Evolutionary conservation across 2,113 vertebrate species (phyloP), one percentile per base, ranked within the genome.

Genomic region (Orthochromis indermauri): DNA sequence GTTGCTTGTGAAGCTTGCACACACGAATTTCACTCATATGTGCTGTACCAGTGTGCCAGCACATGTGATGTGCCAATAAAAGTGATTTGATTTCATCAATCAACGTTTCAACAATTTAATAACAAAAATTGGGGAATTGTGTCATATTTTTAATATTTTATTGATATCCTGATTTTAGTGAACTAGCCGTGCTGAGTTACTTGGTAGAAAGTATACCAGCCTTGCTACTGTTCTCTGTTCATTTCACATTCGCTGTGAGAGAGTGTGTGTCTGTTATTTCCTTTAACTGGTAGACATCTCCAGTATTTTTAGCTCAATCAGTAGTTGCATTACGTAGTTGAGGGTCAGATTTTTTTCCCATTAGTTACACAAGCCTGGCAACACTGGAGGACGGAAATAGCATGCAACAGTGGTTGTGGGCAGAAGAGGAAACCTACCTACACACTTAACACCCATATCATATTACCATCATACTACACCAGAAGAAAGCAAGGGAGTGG

Each of bases 351-450:
- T 59, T 37, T 71, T 76, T 79, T 59, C 3, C 49, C 80, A 24
- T 59, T 16, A 5, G 80, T 88, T 88, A 86, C 68, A 81, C 53
- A 90, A 92, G 57, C 82, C 54, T 40, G 63, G 19, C 57, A 86
- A 31, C 4, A 21, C 79, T 28, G 68, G 10, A n/a, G 55, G 84
- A 90, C 16, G 5, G 16, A 86, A 90, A 93, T 87, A 87, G 82
- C 8, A 4, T 2, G 53, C 10, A 81, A 35, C 66, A 45, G 51
- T 47, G 17, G 78, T n/a, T 24, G 83, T 92, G 86, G 91, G 92
- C 83, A 80, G 85, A 51, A 81, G 83, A 88, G 89, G 57, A 88
- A 92, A 90, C 87, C 86, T 81, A 85, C 86, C 86, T 81, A 87
- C 90, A 86, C 87, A 84, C 81, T 90, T 45, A 80, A 55, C 16